phyloP scores from a whole-genome alignment of 1,140 invertebrate species.

The Drosophila takahashii region DNA sequence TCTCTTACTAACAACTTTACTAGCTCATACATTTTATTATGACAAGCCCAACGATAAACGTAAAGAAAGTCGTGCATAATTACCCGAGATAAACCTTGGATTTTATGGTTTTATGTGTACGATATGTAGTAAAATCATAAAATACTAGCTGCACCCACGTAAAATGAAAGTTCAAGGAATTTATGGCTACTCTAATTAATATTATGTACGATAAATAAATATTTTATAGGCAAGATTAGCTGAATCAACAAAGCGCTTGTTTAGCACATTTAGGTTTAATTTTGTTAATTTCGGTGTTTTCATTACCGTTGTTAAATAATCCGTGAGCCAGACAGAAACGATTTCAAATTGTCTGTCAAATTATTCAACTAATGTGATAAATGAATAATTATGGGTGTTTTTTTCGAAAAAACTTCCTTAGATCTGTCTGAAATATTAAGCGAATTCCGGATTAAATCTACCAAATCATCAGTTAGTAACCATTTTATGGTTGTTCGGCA shows the following conservation, averaged over 20 bases:
- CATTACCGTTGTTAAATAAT: slow-evolving; percentile 22
- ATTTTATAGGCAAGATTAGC: slow-evolving; percentile 17
- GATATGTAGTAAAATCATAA: slow-evolving; percentile 26
- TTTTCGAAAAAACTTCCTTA: slow-evolving; percentile 2
- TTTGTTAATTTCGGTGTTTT: slow-evolving; percentile 23
- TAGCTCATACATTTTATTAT: slow-evolving; percentile 37
- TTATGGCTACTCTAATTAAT: slow-evolving; percentile 35
- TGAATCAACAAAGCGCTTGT: slow-evolving; percentile 8
- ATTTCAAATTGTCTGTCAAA: slow-evolving; percentile 15
- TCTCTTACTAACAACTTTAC: slow-evolving; percentile 22
- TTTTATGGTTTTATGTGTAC: slow-evolving; percentile 20
- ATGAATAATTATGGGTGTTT: slow-evolving; percentile 25
- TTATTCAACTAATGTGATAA: slow-evolving; percentile 29
- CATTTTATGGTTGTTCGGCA: slow-evolving; percentile 29
- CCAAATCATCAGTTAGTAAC: slow-evolving; percentile 17
- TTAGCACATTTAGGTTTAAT: slow-evolving; percentile 22
- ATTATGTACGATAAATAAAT: slow-evolving; percentile 30
- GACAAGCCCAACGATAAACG: slow-evolving; percentile 11
- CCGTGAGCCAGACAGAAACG: slow-evolving; percentile 27
- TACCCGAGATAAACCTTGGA: slow-evolving; percentile 8
- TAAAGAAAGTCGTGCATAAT: slow-evolving; percentile 42
- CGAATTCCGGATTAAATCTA: slow-evolving; percentile 1
- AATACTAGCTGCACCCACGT: slow-evolving; percentile 17
- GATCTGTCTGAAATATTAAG: neutral
- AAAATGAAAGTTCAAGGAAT: slow-evolving; percentile 22